These are phyloP conservation scores for Fragum whitleyi DNA, from an alignment of 2,888 invertebrate species.

Conservation along the genomic window DNA sequence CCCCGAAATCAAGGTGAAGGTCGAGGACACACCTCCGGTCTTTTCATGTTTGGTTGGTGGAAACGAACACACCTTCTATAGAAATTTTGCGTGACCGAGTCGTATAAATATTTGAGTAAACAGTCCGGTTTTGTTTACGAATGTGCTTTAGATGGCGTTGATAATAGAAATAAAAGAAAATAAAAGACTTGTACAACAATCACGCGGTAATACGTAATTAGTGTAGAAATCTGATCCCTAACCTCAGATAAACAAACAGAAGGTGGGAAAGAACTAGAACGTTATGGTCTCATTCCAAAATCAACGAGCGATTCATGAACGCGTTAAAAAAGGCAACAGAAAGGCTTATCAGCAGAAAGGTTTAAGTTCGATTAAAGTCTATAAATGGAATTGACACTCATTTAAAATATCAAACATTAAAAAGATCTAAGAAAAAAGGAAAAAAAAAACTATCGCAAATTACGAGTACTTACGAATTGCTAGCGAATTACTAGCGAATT, in stretches of 20 bases:
- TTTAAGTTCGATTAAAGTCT: too few relatives aligned
- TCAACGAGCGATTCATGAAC: too few relatives aligned
- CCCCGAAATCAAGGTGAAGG: slow-evolving; percentile 24
- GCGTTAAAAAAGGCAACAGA: too few relatives aligned
- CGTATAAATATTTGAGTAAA: not conserved
- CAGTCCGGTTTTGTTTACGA: slow-evolving; percentile 12
- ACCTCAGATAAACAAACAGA: not conserved
- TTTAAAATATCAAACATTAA: too few relatives aligned
- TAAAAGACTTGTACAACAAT: not conserved
- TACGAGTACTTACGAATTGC: too few relatives aligned
- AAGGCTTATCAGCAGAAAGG: too few relatives aligned
- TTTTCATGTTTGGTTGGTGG: not conserved
- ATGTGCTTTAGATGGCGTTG: slow-evolving; percentile 1
- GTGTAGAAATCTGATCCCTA: not conserved
- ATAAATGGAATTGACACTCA: too few relatives aligned
- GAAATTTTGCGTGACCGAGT: slow-evolving; percentile 4
- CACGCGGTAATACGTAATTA: not conserved
- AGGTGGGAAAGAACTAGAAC: not conserved
- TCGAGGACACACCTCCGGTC: slow-evolving; percentile 34
- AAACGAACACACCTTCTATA: slow-evolving; percentile 17
- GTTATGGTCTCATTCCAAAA: not conserved
- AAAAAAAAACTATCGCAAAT: too few relatives aligned
- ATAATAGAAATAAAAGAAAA: slow-evolving; percentile 12
- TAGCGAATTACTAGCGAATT: too few relatives aligned
- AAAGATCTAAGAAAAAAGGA: too few relatives aligned